Conservation (phyloP, 37 sponge, comb jelly and placozoan genomes). For the Petrosia ficiformis region DNA sequence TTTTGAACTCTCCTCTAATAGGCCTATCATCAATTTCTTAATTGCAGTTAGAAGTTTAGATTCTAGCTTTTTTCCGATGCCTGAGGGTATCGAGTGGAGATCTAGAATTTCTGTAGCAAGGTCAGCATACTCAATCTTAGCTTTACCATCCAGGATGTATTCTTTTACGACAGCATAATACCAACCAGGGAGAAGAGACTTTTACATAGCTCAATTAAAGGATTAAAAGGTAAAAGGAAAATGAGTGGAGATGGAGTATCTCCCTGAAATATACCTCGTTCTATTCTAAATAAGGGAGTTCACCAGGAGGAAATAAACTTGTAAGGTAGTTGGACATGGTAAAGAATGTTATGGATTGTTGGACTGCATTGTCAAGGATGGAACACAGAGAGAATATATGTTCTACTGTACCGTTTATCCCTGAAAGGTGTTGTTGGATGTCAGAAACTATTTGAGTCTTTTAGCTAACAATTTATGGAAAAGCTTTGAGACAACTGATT, state of each 20-base stretch:
- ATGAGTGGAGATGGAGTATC: slow-evolving; percentile 4
- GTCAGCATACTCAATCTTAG: background rate
- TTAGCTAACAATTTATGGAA: too few relatives aligned
- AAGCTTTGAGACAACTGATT: too few relatives aligned
- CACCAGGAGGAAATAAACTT: too few relatives aligned
- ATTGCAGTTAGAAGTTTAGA: background rate
- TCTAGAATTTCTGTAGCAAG: background rate
- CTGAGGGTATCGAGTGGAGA: background rate
- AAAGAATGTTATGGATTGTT: background rate
- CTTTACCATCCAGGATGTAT: background rate
- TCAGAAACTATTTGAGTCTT: too few relatives aligned
- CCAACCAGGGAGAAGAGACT: background rate
- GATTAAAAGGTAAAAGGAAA: too few relatives aligned
- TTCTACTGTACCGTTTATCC: slow-evolving; percentile 28
- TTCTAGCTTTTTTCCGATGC: background rate
- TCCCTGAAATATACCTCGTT: background rate
- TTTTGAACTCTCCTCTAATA: slow-evolving; percentile 19
- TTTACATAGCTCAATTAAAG: background rate
- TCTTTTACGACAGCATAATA: background rate
- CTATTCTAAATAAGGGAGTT: too few relatives aligned
- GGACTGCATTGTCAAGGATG: background rate
- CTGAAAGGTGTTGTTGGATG: too few relatives aligned
- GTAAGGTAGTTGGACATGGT: too few relatives aligned
- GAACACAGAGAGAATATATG: background rate
- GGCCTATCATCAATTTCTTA: background rate